Percentiles rank a stretch among this genome's conserved stretches.
Evolutionary conservation across 2,797 vertebrate genomes (phyloP).

Genomic region (Coregonus suidteri): DNA sequence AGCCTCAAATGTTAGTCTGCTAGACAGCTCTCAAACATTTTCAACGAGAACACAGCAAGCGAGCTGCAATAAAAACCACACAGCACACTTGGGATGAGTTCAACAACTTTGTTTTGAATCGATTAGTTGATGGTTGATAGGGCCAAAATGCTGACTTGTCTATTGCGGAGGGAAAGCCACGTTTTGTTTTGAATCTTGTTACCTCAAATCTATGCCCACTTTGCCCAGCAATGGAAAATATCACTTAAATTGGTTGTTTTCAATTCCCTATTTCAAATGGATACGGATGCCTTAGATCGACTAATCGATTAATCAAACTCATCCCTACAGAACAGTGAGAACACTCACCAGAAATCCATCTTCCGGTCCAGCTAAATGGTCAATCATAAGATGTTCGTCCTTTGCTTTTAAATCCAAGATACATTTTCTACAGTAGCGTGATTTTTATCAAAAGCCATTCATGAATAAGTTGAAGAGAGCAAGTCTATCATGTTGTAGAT

Average conservation of each 20-base stretch:
- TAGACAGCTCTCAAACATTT: no score
- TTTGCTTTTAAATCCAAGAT: not conserved
- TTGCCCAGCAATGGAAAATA: not conserved
- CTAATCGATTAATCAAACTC: not conserved
- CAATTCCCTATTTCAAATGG: not conserved
- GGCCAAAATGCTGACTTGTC: not conserved
- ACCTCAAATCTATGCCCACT: not conserved
- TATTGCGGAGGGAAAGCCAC: not conserved
- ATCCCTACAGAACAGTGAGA: not conserved
- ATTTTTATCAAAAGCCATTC: not conserved
- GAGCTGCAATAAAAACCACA: not conserved
- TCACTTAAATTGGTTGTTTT: not conserved
- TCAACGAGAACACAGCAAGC: no score
- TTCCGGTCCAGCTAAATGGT: not conserved
- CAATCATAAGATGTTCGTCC: not conserved
- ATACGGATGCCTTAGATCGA: not conserved
- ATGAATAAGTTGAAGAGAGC: no score
- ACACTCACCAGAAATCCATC: conserved; percentile 1
- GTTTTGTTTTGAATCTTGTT: not conserved
- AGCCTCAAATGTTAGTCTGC: no score
- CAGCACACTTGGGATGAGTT: not conserved
- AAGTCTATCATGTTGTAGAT: no score
- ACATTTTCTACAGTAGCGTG: not conserved
- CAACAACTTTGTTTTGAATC: not conserved
- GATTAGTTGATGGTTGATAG: not conserved